These are phyloP conservation scores for Ascaphus truei DNA, from an alignment of 2,113 vertebrate genomes.

Conservation along the genomic window DNA sequence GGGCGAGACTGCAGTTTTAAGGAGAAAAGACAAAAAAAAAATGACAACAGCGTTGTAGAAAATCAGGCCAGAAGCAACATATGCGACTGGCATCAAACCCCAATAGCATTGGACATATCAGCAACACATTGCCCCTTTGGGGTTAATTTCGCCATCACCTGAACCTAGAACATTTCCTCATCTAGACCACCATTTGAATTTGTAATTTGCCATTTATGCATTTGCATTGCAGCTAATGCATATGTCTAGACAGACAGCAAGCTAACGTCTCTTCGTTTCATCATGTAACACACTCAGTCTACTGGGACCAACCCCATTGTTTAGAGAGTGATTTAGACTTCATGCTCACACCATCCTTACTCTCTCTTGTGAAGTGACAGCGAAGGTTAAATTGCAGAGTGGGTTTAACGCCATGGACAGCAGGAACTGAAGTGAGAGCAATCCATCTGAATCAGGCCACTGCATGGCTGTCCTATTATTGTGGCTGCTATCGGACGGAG, in stretches of 20 bases:
- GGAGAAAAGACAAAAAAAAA: too few species aligned
- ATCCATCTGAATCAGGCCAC: not conserved
- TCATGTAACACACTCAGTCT: slow-evolving; percentile 5
- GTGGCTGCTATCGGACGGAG: too few species aligned
- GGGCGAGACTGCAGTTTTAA: too few species aligned
- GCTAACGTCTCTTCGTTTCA: not conserved
- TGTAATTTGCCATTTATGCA: slow-evolving; percentile 1
- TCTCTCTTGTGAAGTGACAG: not conserved
- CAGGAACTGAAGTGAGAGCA: not conserved
- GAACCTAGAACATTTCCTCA: too few species aligned
- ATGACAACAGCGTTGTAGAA: too few species aligned
- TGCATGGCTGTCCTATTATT: not conserved
- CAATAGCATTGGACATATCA: too few species aligned
- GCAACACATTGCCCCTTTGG: too few species aligned
- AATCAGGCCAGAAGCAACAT: too few species aligned
- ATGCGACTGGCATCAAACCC: too few species aligned
- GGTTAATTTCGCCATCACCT: too few species aligned
- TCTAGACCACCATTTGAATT: slow-evolving; percentile 13
- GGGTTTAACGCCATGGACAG: not conserved
- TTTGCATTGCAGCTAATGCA: slow-evolving; percentile 25
- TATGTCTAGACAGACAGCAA: slow-evolving; percentile 22
- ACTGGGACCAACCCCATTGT: slow-evolving; percentile 10
- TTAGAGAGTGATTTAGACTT: not conserved
- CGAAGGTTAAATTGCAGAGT: not conserved
- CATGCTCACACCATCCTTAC: not conserved